These are phyloP conservation scores for Miniopterus natalensis DNA, from an alignment of 2,113 vertebrate species.

Conservation along the genomic window DNA sequence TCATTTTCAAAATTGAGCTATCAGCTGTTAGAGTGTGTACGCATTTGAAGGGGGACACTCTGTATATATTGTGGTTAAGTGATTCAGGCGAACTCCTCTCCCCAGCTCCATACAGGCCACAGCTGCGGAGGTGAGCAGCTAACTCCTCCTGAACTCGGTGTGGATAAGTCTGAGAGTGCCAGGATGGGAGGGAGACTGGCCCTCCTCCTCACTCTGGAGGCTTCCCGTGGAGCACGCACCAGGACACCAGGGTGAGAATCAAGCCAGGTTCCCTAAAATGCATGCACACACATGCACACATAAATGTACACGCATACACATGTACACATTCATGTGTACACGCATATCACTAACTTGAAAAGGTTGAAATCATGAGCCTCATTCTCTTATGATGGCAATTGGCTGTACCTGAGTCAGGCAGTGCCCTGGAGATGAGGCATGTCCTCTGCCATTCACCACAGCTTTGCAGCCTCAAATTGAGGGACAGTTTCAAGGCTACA, in stretches of 20 bases:
- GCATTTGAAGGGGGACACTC: no score
- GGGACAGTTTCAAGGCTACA: background rate
- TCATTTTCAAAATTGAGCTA: no score
- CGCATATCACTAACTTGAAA: background rate
- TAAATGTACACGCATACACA: rapidly evolving
- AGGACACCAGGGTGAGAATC: background rate
- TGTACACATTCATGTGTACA: rapidly evolving
- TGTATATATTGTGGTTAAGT: background rate
- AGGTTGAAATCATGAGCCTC: background rate
- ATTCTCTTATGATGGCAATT: background rate
- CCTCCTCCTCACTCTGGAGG: background rate
- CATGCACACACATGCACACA: no score
- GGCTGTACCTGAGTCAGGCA: background rate
- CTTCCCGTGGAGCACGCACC: background rate
- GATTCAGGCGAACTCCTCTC: background rate
- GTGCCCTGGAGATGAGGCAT: background rate
- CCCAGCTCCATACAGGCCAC: no score
- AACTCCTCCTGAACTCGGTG: background rate
- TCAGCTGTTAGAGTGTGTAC: no score
- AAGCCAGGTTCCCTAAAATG: background rate
- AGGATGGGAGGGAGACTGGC: background rate
- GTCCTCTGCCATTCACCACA: background rate
- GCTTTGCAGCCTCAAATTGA: background rate
- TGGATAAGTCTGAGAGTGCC: background rate
- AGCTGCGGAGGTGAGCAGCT: background rate